A percentile compares a stretch with the other conserved stretches of the same genome.
Evolutionary conservation across 2,888 invertebrate species (phyloP).

Genomic region (Vesta saturnalis): DNA sequence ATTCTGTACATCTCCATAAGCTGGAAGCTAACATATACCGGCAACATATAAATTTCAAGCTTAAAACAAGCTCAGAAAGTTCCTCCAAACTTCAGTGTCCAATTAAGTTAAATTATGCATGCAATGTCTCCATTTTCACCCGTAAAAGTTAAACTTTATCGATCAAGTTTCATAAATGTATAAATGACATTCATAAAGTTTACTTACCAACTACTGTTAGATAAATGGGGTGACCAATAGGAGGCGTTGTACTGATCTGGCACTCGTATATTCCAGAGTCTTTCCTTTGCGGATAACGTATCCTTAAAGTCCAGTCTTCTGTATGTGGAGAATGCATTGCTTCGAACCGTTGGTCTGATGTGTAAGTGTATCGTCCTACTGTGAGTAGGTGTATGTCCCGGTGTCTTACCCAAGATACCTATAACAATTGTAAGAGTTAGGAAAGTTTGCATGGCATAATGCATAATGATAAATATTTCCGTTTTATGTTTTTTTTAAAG

Average conservation of each 20-base stretch:
- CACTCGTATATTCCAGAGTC: slow-evolving; percentile 88
- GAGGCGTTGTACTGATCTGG: slow-evolving; percentile 91
- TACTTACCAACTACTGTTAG: slow-evolving; percentile 86
- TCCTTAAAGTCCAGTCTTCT: slow-evolving; percentile 87
- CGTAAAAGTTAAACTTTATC: slow-evolving; percentile 15
- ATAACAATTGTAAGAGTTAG: slow-evolving; percentile 44
- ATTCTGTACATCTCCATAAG: slow-evolving; percentile 13
- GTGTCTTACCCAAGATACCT: slow-evolving; percentile 84
- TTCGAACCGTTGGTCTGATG: slow-evolving; percentile 85
- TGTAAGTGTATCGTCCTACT: slow-evolving; percentile 81
- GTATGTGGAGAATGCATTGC: slow-evolving; percentile 87
- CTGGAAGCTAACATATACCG: slow-evolving; percentile 9
- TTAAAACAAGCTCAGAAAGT: slow-evolving; percentile 11
- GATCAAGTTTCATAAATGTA: slow-evolving; percentile 9
- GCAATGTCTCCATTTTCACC: slow-evolving; percentile 12
- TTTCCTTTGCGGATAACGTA: slow-evolving; percentile 77
- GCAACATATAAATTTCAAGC: slow-evolving; percentile 12
- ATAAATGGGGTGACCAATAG: slow-evolving; percentile 83
- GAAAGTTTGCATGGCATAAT: too few relatives aligned
- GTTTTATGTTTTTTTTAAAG: too few relatives aligned
- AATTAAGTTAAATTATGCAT: slow-evolving; percentile 15
- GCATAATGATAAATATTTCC: too few relatives aligned
- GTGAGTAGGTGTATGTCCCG: slow-evolving; percentile 79
- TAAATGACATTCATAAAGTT: slow-evolving; percentile 5
- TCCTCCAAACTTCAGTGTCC: slow-evolving; percentile 9